Conservation (phyloP, 2,797 vertebrate species). For the Ispidina lecontei region DNA sequence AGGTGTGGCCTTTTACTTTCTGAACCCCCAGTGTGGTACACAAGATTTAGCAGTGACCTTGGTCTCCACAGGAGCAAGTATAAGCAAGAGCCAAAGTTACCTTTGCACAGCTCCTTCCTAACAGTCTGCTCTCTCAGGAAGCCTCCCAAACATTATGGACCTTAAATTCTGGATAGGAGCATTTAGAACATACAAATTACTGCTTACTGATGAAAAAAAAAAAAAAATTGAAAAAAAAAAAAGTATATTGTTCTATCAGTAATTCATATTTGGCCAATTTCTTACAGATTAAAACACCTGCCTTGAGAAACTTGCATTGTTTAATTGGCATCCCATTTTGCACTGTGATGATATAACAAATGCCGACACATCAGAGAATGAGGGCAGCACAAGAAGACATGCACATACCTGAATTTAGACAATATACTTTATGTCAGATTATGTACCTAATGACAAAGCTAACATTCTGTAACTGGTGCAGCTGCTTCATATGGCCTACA, state of each 20-base stretch:
- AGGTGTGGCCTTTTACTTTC: not conserved
- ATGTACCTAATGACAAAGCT: not conserved
- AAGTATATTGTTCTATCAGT: not conserved
- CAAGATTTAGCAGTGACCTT: not conserved
- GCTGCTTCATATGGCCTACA: slow-evolving; percentile 50
- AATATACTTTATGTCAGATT: not conserved
- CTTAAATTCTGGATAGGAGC: not conserved
- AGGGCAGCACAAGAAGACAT: not conserved
- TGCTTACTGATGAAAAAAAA: not conserved
- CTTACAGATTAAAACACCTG: not conserved
- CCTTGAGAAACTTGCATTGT: not conserved
- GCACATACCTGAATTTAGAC: not conserved
- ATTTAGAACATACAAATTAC: not conserved
- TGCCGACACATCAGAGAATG: slow-evolving; percentile 1
- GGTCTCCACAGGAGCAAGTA: not conserved
- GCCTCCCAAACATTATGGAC: not conserved
- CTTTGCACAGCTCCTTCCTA: not conserved
- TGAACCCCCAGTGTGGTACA: not conserved
- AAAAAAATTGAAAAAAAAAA: not conserved
- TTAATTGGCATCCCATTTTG: not conserved
- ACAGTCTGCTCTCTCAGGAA: not conserved
- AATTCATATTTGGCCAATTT: not conserved
- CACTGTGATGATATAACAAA: not conserved
- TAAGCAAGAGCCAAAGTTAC: not conserved
- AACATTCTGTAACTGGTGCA: slow-evolving; percentile 26